Evolutionary conservation across 2,888 invertebrate species (phyloP), one percentile per base, ranked within the genome.

Genomic region (Phalera bucephala): DNA sequence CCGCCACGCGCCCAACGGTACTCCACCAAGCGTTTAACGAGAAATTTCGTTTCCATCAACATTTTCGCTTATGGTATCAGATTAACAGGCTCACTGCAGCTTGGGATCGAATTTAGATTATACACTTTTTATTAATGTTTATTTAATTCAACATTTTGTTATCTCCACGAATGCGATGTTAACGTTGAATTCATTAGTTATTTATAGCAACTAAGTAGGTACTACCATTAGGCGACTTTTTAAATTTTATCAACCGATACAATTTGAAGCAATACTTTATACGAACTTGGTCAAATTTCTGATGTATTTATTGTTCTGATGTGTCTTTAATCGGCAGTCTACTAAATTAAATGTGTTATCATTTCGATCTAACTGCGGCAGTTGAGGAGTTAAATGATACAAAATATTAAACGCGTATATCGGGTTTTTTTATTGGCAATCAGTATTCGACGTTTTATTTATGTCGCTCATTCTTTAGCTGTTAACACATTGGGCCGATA

Each of bases 391-490:
- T 58, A 54, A 76, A 70, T 68, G 69, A 75, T 77, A 74, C 68
- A 71, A 75, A 77, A 72, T 75, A 76, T 59, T 53, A 52, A 57
- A 61, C 61, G 53, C 45, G 55, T 62, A 57, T 72, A 63, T 72
- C 66, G 65, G 70, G 72, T 75, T 73, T 72, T 72, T 80, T 82
- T 82, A 82, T 82, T 83, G 78, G 74, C 82, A 83, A 84, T 83
- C 75, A 73, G 69, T 61, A 64, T 64, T 64, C 59, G 70, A 69
- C 66, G 52, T 62, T 64, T 70, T 75, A 80, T 80, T 79, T 74
- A 81, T 79, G 72, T 56, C 53, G 46, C 51, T 62, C 53, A 72
- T 70, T 69, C 67, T 64, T 75, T 66, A 72, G 66, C 63, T 66
- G 70, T 64, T 61, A 64, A 55, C 56, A 55, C 59, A 36, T 52